phyloP scores from a whole-genome alignment of 2,797 vertebrate genomes.

The Coregonus suidteri region DNA sequence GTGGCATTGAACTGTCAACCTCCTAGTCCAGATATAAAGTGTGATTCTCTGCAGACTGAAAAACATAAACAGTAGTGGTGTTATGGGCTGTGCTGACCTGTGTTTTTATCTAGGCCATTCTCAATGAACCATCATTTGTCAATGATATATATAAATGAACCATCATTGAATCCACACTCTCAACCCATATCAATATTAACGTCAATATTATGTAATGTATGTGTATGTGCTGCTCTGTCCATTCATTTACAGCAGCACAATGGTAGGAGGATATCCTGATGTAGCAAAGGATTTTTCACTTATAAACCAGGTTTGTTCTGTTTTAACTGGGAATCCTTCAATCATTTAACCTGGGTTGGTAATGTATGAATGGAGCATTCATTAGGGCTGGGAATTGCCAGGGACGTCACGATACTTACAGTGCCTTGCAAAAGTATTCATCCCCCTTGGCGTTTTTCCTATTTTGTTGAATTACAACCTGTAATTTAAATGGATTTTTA shows the following conservation, averaged over 20 bases:
- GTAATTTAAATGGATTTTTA: too few species aligned
- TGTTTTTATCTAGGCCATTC: slow-evolving; percentile 32
- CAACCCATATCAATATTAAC: not conserved
- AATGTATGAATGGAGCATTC: not conserved
- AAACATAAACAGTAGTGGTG: not conserved
- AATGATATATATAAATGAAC: too few species aligned
- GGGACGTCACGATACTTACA: too few species aligned
- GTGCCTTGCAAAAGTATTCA: too few species aligned
- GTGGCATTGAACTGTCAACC: not conserved
- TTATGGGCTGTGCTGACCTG: not conserved
- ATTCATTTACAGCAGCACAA: not conserved
- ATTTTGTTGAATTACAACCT: too few species aligned
- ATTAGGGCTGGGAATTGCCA: not conserved
- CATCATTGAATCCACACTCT: slow-evolving; percentile 23
- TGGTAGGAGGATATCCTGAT: not conserved
- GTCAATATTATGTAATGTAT: not conserved
- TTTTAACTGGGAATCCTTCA: not conserved
- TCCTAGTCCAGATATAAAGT: not conserved
- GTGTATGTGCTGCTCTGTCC: slow-evolving; percentile 2
- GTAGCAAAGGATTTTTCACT: not conserved
- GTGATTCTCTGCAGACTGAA: slow-evolving; percentile 18
- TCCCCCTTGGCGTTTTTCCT: too few species aligned
- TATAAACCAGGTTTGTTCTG: not conserved
- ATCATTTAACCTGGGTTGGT: not conserved
- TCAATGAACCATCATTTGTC: slow-evolving; percentile 34